phyloP scores from a whole-genome alignment of 1,140 invertebrate genomes.

The Pemphigus obesinymphae region DNA sequence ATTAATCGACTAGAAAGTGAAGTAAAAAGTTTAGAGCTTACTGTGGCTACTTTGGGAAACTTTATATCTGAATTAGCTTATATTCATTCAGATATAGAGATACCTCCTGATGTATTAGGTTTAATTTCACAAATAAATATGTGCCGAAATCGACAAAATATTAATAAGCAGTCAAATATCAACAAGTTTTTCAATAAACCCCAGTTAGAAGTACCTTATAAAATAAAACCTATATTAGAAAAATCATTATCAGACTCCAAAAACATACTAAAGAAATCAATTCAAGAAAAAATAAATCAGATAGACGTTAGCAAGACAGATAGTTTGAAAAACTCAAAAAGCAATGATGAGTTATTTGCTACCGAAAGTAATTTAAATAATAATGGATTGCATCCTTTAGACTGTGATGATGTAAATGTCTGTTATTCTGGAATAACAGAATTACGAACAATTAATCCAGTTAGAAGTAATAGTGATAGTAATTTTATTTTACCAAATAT shows the following conservation, averaged over 20 bases:
- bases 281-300: constrained; percentile 8
- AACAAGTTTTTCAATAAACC: background rate
- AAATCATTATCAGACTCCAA: constrained; percentile 43
- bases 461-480: constrained; percentile 29
- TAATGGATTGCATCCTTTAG: constrained; percentile 55
- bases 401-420: constrained; percentile 61
- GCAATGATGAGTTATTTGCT: background rate
- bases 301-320: background rate
- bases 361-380: constrained; percentile 1
- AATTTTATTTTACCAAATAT: constrained; percentile 27
- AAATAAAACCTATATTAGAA: constrained; percentile 14
- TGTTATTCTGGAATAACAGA: constrained; percentile 64
- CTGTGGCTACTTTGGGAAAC: constrained; percentile 58
- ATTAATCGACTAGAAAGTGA: constrained; percentile 61
- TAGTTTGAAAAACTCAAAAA: constrained; percentile 1
- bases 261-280: background rate
- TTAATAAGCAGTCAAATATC: background rate
- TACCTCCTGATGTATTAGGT: constrained; percentile 62
- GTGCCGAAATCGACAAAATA: constrained; percentile 43
- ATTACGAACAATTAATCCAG: constrained; percentile 58
- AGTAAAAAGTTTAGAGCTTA: constrained; percentile 61
- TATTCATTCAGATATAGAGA: constrained; percentile 57
- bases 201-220: constrained; percentile 9
- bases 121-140: constrained; percentile 58
- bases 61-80: constrained; percentile 61